Evolutionary conservation across 2,888 invertebrate genomes (phyloP), one percentile per base, ranked within the genome.

Genomic region (Drosophila neotestacea): DNA sequence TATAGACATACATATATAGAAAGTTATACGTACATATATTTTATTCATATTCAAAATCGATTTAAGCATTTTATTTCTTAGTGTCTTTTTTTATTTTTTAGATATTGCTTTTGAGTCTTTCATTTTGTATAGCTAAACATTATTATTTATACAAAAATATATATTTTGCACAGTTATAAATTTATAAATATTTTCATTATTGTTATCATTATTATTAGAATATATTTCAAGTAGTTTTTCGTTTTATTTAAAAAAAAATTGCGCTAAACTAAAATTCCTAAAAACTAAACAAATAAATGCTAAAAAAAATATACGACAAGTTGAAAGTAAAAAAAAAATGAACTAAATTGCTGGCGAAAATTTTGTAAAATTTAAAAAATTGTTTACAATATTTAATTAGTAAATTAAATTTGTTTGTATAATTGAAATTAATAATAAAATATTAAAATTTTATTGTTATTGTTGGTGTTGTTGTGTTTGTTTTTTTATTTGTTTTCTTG

Each of bases 101-200:
- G 71, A 81, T 79, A 88, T 89, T 90, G 89, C 90, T 90, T 89
- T 89, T 89, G 89, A 89, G 89, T 89, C 90, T 90, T 90, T 80
- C 81, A 74, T 77, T 83, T 46, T 46, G 44, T 82, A 72, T 58
- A 64, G 59, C 72, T 73, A 70, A 70, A 47, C 22, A 38, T 50
- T 54, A 32, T 72, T 58, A 38, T 64, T 46, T 59, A 34, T 55
- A 71, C 70, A 75, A 73, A 70, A 59, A 50, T 75, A 73, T 56
- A 36, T 62, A 51, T 69, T 65, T 58, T 62, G 48, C 54, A 62
- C 54, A 44, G 6, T 55, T 64, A 55, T 22, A 64, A 67, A 58
- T 74, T 69, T 79, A 82, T 67, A 76, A 76, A 73, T 76, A 63
- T 58, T 46, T 36, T 6, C 16, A 44, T 56, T 46, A 56, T 46